Evolutionary conservation across 2,113 vertebrate species (phyloP).

Genomic region (Channa argus): DNA sequence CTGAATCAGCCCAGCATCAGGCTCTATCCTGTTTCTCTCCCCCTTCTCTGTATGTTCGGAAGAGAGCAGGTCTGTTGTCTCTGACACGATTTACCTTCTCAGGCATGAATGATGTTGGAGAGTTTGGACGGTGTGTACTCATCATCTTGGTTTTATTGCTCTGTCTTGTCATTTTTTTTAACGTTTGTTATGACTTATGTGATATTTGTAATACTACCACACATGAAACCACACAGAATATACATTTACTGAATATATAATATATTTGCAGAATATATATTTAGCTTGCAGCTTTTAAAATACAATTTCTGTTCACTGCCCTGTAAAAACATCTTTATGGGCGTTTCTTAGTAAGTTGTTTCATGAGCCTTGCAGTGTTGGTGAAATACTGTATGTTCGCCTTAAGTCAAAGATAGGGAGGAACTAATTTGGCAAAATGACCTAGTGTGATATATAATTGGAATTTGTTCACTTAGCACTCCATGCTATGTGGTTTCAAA

Average conservation of each 20-base stretch:
- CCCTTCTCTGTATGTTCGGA: conserved; percentile 12
- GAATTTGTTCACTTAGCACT: conserved; percentile 37
- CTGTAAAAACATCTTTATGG: conserved; percentile 46
- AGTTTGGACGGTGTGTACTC: conserved; percentile 65
- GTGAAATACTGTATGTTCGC: conserved; percentile 21
- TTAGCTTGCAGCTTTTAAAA: conserved; percentile 48
- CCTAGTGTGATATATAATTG: conserved; percentile 43
- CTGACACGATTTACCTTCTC: conserved; percentile 47
- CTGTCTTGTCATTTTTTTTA: conserved; percentile 30
- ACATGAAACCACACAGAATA: conserved; percentile 12
- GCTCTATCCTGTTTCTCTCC: conserved; percentile 7
- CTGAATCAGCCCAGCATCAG: conserved; percentile 77
- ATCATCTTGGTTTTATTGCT: conserved; percentile 64
- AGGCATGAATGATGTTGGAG: conserved; percentile 53
- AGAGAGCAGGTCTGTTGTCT: conserved; percentile 41
- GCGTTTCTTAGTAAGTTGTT: conserved; percentile 39
- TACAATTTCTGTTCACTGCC: conserved; percentile 10
- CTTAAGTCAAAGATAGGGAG: background rate
- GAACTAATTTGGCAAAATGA: conserved; percentile 47
- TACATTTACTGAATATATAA: conserved; percentile 15
- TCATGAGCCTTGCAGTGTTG: conserved; percentile 34
- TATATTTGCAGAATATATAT: conserved; percentile 5
- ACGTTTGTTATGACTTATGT: conserved; percentile 33
- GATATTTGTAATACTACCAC: conserved; percentile 24
- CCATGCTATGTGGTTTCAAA: background rate